These are phyloP conservation scores for Sarotherodon lohbergeri DNA, from an alignment of 2,113 vertebrate species.

Conservation along the genomic window DNA sequence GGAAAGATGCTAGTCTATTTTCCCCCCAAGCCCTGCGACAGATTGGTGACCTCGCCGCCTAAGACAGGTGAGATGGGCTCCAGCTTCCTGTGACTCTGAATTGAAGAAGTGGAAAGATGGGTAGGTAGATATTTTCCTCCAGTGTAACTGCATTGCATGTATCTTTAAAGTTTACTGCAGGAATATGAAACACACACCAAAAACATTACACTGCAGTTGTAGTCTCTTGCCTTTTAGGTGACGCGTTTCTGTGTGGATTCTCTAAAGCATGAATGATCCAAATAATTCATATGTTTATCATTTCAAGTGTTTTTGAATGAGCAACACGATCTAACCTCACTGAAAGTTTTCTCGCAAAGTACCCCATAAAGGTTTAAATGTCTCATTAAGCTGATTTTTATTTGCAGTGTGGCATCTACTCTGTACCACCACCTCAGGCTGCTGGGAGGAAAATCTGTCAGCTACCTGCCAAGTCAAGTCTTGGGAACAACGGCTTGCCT, in stretches of 20 bases:
- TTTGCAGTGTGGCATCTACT: neutral
- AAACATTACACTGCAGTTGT: neutral
- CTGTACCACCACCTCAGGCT: neutral
- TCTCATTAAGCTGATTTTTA: conserved; percentile 11
- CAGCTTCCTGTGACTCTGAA: neutral
- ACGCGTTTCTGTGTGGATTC: neutral
- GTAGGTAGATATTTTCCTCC: neutral
- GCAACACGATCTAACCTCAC: neutral
- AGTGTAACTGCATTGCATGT: neutral
- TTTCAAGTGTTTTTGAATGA: neutral
- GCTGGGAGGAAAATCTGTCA: neutral
- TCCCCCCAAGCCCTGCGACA: neutral
- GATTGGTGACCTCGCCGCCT: neutral
- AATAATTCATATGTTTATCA: neutral
- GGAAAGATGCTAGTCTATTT: neutral
- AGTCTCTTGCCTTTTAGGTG: neutral
- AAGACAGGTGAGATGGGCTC: neutral
- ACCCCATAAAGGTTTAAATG: neutral
- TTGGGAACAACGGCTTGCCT: conserved; percentile 25
- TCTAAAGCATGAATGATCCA: neutral
- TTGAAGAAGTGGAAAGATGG: neutral
- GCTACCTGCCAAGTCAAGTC: conserved; percentile 15
- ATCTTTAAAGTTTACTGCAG: neutral
- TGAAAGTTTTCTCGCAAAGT: neutral
- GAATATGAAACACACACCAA: neutral